Conservation (phyloP, 2,113 vertebrate species). For the Chaenogobius annularis region DNA sequence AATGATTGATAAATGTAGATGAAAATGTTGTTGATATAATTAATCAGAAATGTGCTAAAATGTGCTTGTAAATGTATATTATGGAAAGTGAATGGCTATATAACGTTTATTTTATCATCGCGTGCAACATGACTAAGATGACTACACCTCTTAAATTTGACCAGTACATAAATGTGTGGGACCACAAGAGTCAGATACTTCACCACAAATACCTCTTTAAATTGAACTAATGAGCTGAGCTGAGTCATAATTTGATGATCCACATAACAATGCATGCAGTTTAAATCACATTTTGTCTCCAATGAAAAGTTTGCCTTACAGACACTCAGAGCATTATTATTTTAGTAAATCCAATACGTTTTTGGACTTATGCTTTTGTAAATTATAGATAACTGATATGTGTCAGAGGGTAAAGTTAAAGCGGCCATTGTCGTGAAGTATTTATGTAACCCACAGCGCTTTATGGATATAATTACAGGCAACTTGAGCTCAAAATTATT, state of each 20-base stretch:
- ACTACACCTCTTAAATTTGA: not conserved
- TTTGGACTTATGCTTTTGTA: not conserved
- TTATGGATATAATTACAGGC: constrained; percentile 2
- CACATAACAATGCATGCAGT: not conserved
- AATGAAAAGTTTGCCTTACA: not conserved
- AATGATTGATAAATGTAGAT: no score
- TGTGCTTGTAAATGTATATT: no score
- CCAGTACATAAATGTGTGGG: not conserved
- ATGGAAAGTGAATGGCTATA: no score
- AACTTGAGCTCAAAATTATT: constrained; percentile 4
- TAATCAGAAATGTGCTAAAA: no score
- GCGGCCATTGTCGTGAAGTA: not conserved
- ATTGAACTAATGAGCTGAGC: not conserved
- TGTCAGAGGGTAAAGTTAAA: constrained; percentile 3
- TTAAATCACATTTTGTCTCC: not conserved
- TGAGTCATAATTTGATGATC: not conserved
- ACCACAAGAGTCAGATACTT: not conserved
- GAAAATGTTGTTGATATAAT: no score
- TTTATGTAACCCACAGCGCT: not conserved
- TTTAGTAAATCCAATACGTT: not conserved
- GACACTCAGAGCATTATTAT: not conserved
- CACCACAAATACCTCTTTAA: not conserved
- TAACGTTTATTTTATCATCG: no score
- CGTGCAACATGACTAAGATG: not conserved
- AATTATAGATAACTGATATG: constrained; percentile 7